A percentile compares a stretch with the other conserved stretches of the same genome.
Evolutionary conservation across 2,113 vertebrate species (phyloP).

Genomic region (Uropsilus gracilis): DNA sequence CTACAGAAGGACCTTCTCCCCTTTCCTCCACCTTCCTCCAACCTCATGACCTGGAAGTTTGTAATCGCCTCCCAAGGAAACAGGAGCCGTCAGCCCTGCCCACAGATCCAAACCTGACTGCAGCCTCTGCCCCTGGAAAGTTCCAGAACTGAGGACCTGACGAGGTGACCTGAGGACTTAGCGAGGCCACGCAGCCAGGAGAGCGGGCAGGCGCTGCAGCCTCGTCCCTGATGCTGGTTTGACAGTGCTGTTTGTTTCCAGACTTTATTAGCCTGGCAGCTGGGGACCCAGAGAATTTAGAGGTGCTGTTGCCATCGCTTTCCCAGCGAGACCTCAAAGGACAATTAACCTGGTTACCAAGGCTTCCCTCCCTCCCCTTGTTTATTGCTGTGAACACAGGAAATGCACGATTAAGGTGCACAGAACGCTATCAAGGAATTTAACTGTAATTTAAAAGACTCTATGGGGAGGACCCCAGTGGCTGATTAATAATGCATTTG

Average conservation of each 20-base stretch:
- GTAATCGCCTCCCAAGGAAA: neutral
- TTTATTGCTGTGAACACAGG: constrained; percentile 76
- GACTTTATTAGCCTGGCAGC: neutral
- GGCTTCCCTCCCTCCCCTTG: constrained; percentile 52
- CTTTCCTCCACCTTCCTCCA: rapidly evolving
- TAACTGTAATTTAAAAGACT: constrained; percentile 81
- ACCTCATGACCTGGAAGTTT: neutral
- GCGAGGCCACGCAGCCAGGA: neutral
- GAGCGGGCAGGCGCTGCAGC: rapidly evolving
- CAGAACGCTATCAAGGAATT: constrained; percentile 75
- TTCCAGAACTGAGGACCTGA: neutral
- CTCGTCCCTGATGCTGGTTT: rapidly evolving
- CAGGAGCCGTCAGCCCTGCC: neutral
- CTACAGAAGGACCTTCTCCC: neutral
- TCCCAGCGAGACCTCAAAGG: constrained; percentile 67
- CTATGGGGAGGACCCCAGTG: constrained; percentile 73
- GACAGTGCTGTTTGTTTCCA: neutral
- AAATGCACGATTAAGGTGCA: constrained; percentile 61
- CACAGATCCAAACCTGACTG: too few species aligned
- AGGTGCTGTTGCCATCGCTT: neutral
- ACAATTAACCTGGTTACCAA: constrained; percentile 72
- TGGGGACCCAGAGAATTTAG: constrained; percentile 5
- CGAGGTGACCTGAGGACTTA: neutral
- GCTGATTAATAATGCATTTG: constrained; percentile 84
- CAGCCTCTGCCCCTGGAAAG: neutral